Base-by-base conservation (phyloP, 2,113 vertebrate genomes). In the Vulpes ferrilata region DNA sequence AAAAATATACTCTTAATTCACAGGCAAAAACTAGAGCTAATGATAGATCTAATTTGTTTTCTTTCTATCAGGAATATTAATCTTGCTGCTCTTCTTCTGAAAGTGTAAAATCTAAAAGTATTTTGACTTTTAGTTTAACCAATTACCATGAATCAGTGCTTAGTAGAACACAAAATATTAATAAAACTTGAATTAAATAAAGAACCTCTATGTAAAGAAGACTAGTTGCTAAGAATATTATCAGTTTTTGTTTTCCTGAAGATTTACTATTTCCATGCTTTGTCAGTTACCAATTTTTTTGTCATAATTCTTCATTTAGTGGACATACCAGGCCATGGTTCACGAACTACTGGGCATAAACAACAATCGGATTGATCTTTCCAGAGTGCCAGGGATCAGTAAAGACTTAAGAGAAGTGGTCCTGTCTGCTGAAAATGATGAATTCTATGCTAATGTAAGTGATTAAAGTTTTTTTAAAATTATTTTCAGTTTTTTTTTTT, bases 261-360 rank as follows among this genome's bases (percentile, higher is more conserved):
- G 32, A 73, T 88, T 67, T 93, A 38, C 65, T 90, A 88, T 94
- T 97, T 88, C 32, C 57, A n/a, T 94, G 1, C 7, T 96, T 91
- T 93, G 8, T 80, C 93, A 96, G 8, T 96, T 83, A 96, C 38
- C 27, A 59, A 10, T 93, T 69, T 90, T 93, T 85, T 92, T 93
- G 20, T 7, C 60, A 64, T 60, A 5, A 57, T 82, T 91, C 55
- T 96, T 93, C 88, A 51, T 71, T n/a, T 84, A 99, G 99, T 99
- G 99, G 99, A 99, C 99, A 0, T 99, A 99, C 97, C 99, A 99
- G 98, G 99, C 99, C 3, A 99, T 99, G 99, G 99, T 99, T 2
- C 99, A 99, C 0, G 99, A 99, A 94, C 94, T 99, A 25, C 98
- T 99, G 79, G 99, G 99, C 8, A 99, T 99, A 71, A 99, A 99